Conservation (phyloP, 2,797 vertebrate genomes). For the Pantherophis vulpinus region DNA sequence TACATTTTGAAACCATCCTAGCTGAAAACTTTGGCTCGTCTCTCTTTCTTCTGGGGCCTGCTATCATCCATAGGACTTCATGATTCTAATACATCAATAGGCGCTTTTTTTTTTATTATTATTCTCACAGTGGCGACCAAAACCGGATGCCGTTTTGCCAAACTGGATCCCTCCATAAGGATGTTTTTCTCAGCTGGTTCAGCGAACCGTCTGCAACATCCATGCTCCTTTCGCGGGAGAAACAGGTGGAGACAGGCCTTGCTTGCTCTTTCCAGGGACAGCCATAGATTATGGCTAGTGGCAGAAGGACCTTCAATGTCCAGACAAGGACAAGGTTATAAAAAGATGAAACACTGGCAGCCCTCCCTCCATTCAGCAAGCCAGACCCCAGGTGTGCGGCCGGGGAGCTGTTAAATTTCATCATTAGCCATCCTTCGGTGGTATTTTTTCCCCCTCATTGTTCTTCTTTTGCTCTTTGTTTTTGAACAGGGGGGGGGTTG, state of each 20-base stretch:
- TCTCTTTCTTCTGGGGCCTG: too few relatives aligned
- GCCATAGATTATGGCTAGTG: conserved; percentile 70
- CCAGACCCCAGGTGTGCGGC: conserved; percentile 95
- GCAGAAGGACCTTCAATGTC: conserved; percentile 77
- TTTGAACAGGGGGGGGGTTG: conserved; percentile 75
- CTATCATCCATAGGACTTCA: too few relatives aligned
- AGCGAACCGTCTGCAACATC: background rate
- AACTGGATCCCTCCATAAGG: background rate
- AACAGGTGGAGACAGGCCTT: conserved; percentile 40
- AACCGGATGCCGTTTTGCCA: background rate
- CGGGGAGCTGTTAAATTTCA: conserved; percentile 98
- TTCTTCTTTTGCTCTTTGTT: conserved; percentile 73
- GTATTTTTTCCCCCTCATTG: conserved; percentile 83
- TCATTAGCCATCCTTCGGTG: conserved; percentile 95
- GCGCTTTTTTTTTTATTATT: too few relatives aligned
- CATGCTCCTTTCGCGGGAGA: background rate
- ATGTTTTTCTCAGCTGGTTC: background rate
- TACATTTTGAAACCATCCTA: too few relatives aligned
- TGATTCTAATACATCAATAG: too few relatives aligned
- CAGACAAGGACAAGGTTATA: conserved; percentile 77
- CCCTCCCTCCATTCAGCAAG: conserved; percentile 65
- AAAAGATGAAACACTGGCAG: conserved; percentile 76
- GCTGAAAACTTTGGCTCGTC: too few relatives aligned
- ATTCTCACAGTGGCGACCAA: too few relatives aligned
- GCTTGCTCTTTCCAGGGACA: conserved; percentile 58